Conservation (phyloP, 2,888 invertebrate genomes). For the Eupithecia centaureata region DNA sequence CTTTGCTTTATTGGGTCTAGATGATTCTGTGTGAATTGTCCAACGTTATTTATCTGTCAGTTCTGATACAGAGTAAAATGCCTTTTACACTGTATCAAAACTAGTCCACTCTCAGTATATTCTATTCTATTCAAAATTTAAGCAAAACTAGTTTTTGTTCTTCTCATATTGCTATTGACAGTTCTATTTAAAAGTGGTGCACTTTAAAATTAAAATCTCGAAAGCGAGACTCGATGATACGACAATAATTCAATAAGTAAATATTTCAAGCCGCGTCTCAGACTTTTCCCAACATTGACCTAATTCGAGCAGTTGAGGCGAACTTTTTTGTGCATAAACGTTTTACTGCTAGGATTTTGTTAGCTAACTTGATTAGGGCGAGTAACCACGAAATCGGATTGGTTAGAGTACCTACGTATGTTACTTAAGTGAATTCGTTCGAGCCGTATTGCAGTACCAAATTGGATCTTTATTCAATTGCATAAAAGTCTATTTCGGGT, state of each 20-base stretch:
- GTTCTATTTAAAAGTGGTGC: neutral
- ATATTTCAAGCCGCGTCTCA: conserved; percentile 13
- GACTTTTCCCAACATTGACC: conserved; percentile 16
- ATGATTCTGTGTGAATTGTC: no score
- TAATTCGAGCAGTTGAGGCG: conserved; percentile 25
- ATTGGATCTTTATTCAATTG: conserved; percentile 3
- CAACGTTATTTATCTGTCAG: no score
- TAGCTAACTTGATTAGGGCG: conserved; percentile 22
- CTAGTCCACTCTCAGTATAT: no score
- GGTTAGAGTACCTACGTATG: neutral
- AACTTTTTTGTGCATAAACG: conserved; percentile 30
- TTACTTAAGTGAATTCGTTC: conserved; percentile 6
- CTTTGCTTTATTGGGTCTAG: no score
- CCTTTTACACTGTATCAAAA: no score
- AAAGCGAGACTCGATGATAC: neutral
- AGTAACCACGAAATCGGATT: conserved; percentile 8
- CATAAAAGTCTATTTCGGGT: neutral
- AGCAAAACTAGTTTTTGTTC: neutral
- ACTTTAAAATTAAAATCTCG: neutral
- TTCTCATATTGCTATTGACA: no score
- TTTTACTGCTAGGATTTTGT: conserved; percentile 23
- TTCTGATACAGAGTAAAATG: neutral
- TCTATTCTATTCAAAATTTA: neutral
- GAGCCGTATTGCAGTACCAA: neutral
- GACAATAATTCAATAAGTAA: neutral